A percentile compares a stretch with the other conserved stretches of the same genome.
phyloP scores from a whole-genome alignment of 2,113 vertebrate species.

The Pandion haliaetus region DNA sequence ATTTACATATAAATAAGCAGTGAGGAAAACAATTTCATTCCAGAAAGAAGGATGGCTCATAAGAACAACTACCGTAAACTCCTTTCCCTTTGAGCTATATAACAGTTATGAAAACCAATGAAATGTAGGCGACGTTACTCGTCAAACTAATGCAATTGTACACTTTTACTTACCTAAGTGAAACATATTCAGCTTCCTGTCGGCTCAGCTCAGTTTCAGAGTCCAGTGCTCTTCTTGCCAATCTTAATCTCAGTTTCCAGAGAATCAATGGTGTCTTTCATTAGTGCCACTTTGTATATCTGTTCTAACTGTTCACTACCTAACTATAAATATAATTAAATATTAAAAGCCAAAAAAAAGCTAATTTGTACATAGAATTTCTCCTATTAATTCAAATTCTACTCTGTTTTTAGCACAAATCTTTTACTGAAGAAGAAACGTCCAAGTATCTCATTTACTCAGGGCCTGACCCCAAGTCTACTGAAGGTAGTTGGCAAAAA shows the following conservation, averaged over 20 bases:
- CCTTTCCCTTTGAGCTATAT: neutral
- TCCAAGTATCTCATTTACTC: neutral
- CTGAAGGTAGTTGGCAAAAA: neutral
- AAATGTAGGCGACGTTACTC: neutral
- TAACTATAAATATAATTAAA: slow-evolving; percentile 70
- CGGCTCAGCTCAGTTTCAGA: slow-evolving; percentile 73
- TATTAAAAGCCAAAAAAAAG: neutral
- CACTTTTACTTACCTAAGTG: slow-evolving; percentile 72
- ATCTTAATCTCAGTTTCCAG: slow-evolving; percentile 78
- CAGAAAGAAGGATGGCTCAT: neutral
- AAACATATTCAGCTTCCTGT: slow-evolving; percentile 74
- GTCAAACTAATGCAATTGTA: neutral
- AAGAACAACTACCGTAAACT: neutral
- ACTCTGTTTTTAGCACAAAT: neutral
- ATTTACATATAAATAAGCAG: slow-evolving; percentile 5
- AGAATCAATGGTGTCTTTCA: slow-evolving; percentile 74
- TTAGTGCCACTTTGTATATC: slow-evolving; percentile 68
- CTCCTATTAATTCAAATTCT: neutral
- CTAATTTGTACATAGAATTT: neutral
- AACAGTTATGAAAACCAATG: neutral
- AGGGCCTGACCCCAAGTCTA: neutral
- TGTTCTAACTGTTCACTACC: slow-evolving; percentile 78
- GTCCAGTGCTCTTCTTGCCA: slow-evolving; percentile 69
- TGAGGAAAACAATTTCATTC: neutral
- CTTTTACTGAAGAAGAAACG: neutral